Evolutionary conservation across 2,797 vertebrate genomes (phyloP).

Genomic region (Mormyrus hasselquistii): DNA sequence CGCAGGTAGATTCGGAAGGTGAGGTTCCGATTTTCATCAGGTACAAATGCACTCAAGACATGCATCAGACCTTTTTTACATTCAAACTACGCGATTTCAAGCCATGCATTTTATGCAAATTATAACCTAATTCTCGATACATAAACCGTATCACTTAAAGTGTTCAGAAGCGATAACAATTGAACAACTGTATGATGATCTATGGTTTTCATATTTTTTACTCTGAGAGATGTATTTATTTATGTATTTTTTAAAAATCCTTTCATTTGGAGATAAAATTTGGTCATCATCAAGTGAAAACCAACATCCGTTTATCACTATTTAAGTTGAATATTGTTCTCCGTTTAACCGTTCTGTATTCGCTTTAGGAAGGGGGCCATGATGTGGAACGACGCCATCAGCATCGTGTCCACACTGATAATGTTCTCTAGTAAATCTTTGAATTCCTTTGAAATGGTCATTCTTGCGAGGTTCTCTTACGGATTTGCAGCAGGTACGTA

Average conservation of each 20-base stretch:
- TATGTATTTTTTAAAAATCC: not conserved
- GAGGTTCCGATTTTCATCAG: constrained; percentile 8
- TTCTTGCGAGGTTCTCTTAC: constrained; percentile 63
- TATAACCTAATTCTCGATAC: not conserved
- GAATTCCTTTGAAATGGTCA: constrained; percentile 73
- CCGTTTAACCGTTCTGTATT: not conserved
- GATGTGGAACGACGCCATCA: constrained; percentile 54
- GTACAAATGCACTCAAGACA: not conserved
- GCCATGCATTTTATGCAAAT: not conserved
- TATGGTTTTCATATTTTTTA: not conserved
- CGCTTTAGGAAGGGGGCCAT: constrained; percentile 65
- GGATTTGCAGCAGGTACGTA: constrained; percentile 65
- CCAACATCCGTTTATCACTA: not conserved
- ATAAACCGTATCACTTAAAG: not conserved
- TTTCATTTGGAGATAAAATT: not conserved
- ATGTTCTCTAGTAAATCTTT: constrained; percentile 61
- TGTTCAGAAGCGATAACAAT: not conserved
- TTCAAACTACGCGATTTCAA: not conserved
- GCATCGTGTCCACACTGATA: constrained; percentile 50
- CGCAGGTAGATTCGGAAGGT: constrained; percentile 67
- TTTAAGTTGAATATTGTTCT: not conserved
- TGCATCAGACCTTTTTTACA: not conserved
- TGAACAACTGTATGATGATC: not conserved
- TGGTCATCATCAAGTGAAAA: not conserved
- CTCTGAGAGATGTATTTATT: not conserved